Evolutionary conservation across 2,797 vertebrate species (phyloP).

Genomic region (Eulemur albifrons): DNA sequence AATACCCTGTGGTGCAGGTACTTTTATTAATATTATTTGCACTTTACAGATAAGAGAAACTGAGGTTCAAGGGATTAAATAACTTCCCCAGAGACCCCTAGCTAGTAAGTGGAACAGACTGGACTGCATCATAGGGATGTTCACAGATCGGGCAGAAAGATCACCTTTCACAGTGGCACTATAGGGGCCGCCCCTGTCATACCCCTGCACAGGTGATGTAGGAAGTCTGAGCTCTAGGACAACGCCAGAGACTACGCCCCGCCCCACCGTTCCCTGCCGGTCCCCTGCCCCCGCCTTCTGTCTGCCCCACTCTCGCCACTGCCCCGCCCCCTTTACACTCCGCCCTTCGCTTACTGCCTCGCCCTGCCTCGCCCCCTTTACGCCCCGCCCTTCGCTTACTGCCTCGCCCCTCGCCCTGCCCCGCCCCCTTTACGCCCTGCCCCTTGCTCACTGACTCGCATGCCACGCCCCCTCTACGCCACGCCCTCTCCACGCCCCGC

Average conservation of each 20-base stretch:
- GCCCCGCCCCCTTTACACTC: too few species aligned
- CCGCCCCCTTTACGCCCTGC: not conserved
- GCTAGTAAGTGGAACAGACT: not conserved
- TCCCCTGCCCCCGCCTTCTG: not conserved
- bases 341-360: not conserved
- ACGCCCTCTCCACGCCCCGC: not conserved
- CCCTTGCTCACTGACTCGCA: fast-evolving
- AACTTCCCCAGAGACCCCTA: not conserved
- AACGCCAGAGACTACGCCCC: too few species aligned
- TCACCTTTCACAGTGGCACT: not conserved
- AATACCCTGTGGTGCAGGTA: not conserved
- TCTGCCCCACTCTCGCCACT: not conserved
- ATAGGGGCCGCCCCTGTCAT: fast-evolving
- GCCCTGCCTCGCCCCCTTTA: not conserved
- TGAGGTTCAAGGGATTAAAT: not conserved
- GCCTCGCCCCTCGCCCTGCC: not conserved
- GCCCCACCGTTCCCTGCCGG: too few species aligned
- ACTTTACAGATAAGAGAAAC: conserved; percentile 36
- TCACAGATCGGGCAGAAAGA: not conserved
- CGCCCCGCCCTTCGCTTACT: not conserved
- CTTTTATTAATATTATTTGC: conserved; percentile 6
- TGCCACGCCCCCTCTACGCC: fast-evolving
- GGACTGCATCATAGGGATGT: not conserved
- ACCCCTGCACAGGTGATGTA: not conserved
- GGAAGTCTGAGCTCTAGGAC: too few species aligned